Evolutionary conservation across 2,888 invertebrate genomes (phyloP).

Genomic region (Drosophila flavopinicola): DNA sequence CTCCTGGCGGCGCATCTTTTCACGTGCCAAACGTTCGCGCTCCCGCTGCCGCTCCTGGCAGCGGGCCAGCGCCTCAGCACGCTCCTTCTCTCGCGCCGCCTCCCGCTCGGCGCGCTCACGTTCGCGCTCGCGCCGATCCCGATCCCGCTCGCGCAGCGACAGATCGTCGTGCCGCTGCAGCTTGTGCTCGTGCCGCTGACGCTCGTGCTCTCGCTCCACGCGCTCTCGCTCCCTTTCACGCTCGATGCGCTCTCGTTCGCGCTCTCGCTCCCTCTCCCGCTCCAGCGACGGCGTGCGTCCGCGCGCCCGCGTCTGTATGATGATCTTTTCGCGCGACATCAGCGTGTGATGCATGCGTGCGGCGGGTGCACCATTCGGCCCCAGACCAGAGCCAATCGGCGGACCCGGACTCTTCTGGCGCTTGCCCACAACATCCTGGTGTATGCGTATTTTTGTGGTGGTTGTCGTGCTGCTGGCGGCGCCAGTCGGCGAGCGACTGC

Average conservation of each 20-base stretch:
- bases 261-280: constrained; percentile 69
- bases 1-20: constrained; percentile 85
- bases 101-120: constrained; percentile 86
- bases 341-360: constrained; percentile 84
- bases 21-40: constrained; percentile 84
- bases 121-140: constrained; percentile 87
- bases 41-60: constrained; percentile 87
- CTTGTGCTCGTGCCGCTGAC: constrained; percentile 75
- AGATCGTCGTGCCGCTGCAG: constrained; percentile 82
- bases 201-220: constrained; percentile 69
- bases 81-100: constrained; percentile 87
- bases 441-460: constrained; percentile 82
- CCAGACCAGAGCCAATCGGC: constrained; percentile 31
- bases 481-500: constrained; percentile 82
- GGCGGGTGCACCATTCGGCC: constrained; percentile 46
- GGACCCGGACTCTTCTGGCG: constrained; percentile 85
- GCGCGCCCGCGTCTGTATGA: constrained; percentile 82
- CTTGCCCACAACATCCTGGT: constrained; percentile 84
- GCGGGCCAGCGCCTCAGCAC: constrained; percentile 88
- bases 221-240: constrained; percentile 63
- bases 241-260: constrained; percentile 63
- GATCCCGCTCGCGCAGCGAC: constrained; percentile 83
- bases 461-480: constrained; percentile 65
- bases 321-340: constrained; percentile 83
- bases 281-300: constrained; percentile 82